Evolutionary conservation across 2,113 vertebrate genomes (phyloP), one percentile per base, ranked within the genome.

Genomic region (Aplodontia rufa): DNA sequence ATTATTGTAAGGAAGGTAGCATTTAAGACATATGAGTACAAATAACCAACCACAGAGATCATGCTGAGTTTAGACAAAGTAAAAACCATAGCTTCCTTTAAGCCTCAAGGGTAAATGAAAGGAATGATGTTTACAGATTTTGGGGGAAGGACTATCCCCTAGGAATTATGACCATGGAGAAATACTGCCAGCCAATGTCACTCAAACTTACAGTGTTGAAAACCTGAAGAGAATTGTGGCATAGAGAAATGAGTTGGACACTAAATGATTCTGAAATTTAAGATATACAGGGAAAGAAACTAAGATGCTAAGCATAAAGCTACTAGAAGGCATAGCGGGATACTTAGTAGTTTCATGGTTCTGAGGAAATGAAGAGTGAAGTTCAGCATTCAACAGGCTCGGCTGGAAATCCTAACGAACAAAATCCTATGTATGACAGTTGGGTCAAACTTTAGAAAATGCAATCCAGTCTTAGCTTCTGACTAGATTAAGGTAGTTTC

Each of bases 401-500:
- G n/a, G 0, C 12, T 74, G 47, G 22, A 60, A 60, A 14, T 17
- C 2, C 22, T 72, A 74, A 87, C 60, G 53, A 87, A 68, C 17
- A 64, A 19, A 40, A 62, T 53, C 24, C 45, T 79, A 49, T 78
- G 10, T 68, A 58, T 80, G 28, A 71, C 8, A 47, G 1, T 32
- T 76, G 78, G 37, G 87, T 22, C 28, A 90, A 86, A 10, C 7
- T 88, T 84, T 92, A 40, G 22, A 82, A 82, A 10, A 22, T 45
- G 40, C 16, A 82, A 42, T 26, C 8, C 76, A 80, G 10, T 12
- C 40, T 62, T 82, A 40, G 40, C 17, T 64, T 30, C 28, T 78
- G 26, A 71, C 17, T 83, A 71, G 55, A 71, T 80, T 85, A 92
- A 90, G 30, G n/a, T 86, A 35, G 58, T 93, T 81, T 69, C 80